A percentile compares a stretch with the other conserved stretches of the same genome.
Conservation (phyloP, 1,140 invertebrate species). For the Trichomalopsis sarcophagae region DNA sequence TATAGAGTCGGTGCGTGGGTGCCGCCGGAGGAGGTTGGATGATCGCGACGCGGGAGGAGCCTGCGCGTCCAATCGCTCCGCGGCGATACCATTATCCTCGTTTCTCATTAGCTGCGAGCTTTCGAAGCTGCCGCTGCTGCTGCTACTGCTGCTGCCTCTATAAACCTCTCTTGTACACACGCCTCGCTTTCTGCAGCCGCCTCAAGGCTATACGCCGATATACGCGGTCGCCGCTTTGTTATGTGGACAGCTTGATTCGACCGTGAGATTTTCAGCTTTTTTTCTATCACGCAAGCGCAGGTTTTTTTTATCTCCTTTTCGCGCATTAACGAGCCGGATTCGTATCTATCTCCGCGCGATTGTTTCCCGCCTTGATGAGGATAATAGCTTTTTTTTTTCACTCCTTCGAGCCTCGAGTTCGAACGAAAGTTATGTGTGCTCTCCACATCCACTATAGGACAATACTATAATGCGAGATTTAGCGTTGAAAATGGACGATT, state of each 20-base stretch:
- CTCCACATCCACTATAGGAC: too few relatives aligned
- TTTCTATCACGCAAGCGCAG: slow-evolving; percentile 51
- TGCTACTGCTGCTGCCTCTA: background rate
- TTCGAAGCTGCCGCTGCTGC: background rate
- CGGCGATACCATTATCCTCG: slow-evolving; percentile 60
- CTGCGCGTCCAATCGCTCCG: slow-evolving; percentile 72
- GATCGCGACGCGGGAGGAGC: slow-evolving; percentile 71
- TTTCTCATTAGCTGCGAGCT: slow-evolving; percentile 46
- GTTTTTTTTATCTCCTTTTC: background rate
- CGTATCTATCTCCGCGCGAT: slow-evolving; percentile 50
- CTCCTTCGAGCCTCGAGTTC: background rate
- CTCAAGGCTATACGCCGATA: slow-evolving; percentile 3
- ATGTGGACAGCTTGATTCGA: slow-evolving; percentile 33
- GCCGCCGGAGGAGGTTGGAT: slow-evolving; percentile 61
- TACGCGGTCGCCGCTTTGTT: background rate
- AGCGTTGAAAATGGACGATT: background rate
- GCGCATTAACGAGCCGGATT: slow-evolving; percentile 49
- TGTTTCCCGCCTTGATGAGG: background rate
- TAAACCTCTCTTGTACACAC: slow-evolving; percentile 23
- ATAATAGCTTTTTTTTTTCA: background rate
- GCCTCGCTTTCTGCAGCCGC: background rate
- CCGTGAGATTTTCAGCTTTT: slow-evolving; percentile 52
- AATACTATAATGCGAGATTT: background rate
- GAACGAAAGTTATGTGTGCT: background rate
- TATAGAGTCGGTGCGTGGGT: slow-evolving; percentile 64